Conservation (phyloP, 2,113 vertebrate genomes). For the Numenius arquata region DNA sequence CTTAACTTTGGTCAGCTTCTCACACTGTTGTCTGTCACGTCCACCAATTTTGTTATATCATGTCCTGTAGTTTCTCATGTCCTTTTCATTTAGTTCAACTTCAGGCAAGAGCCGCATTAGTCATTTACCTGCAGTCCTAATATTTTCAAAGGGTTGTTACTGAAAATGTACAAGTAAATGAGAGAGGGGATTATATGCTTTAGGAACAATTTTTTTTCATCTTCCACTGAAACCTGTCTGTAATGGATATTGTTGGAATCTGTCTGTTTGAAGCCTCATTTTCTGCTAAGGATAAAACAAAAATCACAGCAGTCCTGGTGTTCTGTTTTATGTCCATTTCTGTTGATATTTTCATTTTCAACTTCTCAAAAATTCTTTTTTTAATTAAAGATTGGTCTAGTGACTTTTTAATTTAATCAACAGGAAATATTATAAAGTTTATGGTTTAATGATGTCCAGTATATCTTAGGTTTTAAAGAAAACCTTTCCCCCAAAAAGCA, state of each 20-base stretch:
- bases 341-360: background rate
- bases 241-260: background rate
- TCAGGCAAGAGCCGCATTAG: background rate
- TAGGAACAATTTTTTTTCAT: background rate
- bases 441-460: background rate
- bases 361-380: background rate
- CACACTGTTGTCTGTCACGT: background rate
- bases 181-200: background rate
- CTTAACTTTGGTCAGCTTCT: background rate
- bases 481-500: background rate
- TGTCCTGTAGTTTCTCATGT: background rate
- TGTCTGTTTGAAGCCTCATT: background rate
- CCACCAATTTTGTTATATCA: background rate
- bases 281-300: background rate
- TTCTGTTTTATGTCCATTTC: background rate
- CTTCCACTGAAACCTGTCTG: background rate
- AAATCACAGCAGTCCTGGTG: background rate
- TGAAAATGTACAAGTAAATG: background rate
- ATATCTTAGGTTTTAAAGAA: background rate
- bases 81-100: background rate
- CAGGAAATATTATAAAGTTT: background rate
- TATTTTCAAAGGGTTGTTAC: background rate
- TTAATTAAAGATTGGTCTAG: background rate
- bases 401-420: background rate
- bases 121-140: background rate